phyloP scores from a whole-genome alignment of 2,888 invertebrate genomes.

The Ditylenchus weischeri region DNA sequence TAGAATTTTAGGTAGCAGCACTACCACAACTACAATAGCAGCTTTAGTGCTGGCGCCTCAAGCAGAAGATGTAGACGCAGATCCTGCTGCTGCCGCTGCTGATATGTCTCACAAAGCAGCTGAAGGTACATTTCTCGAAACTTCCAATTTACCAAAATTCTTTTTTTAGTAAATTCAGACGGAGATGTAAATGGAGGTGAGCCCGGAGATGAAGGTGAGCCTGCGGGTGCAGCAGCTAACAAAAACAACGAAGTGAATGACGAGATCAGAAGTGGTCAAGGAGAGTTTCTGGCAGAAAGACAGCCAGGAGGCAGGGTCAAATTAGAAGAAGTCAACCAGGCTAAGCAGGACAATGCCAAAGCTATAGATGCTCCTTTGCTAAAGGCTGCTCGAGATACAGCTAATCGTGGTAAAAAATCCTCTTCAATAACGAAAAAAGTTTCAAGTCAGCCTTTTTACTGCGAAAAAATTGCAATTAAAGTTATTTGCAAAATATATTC shows the following conservation, averaged over 20 bases:
- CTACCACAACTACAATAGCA: too few relatives aligned
- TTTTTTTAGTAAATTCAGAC: neutral
- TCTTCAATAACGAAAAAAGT: too few relatives aligned
- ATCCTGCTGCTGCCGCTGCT: neutral
- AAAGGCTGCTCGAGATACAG: neutral
- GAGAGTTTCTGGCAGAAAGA: constrained; percentile 20
- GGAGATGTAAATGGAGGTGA: constrained; percentile 2
- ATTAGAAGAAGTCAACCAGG: constrained; percentile 22
- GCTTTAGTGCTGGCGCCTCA: neutral
- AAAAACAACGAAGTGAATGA: neutral
- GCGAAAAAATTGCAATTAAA: too few relatives aligned
- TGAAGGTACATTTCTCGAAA: neutral
- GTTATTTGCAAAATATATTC: too few relatives aligned
- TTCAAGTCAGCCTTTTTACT: too few relatives aligned
- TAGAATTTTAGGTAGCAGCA: too few relatives aligned
- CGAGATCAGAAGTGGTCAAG: constrained; percentile 13
- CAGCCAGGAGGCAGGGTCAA: constrained; percentile 31
- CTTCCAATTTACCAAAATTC: neutral
- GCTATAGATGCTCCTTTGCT: neutral
- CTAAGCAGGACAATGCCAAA: constrained; percentile 15
- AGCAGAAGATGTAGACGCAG: neutral
- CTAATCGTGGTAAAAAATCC: neutral
- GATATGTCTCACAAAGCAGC: neutral
- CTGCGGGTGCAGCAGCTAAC: neutral
- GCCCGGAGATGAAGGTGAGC: neutral